phyloP scores from a whole-genome alignment of 2,113 vertebrate species.

The Channa maculata region DNA sequence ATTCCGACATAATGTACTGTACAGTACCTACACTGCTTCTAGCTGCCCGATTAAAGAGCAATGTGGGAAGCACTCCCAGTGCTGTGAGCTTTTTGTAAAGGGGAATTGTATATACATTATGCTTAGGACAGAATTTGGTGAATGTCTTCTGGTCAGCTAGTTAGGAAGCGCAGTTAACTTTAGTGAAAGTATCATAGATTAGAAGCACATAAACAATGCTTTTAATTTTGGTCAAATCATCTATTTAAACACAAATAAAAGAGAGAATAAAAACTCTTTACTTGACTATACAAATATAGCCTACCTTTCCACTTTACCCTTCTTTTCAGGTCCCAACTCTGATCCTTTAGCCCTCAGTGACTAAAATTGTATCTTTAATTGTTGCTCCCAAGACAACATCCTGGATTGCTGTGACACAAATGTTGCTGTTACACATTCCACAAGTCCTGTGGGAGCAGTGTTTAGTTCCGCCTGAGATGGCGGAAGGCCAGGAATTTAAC shows the following conservation, averaged over 20 bases:
- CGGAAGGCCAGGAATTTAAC: slow-evolving; percentile 57
- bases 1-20: slow-evolving; percentile 33
- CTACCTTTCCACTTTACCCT: slow-evolving; percentile 3
- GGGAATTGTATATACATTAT: slow-evolving; percentile 31
- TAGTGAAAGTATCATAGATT: background rate
- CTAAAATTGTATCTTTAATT: slow-evolving; percentile 44
- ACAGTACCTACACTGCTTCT: slow-evolving; percentile 27
- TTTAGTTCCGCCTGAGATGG: slow-evolving; percentile 64
- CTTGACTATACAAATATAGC: slow-evolving; percentile 38
- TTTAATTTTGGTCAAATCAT: slow-evolving; percentile 53
- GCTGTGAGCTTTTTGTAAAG: slow-evolving; percentile 48
- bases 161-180: slow-evolving; percentile 7
- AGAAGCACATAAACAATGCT: slow-evolving; percentile 24
- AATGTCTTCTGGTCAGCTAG: slow-evolving; percentile 37
- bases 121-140: slow-evolving; percentile 34
- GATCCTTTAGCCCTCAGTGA: background rate
- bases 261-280: slow-evolving; percentile 53
- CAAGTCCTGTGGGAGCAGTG: slow-evolving; percentile 52
- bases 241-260: slow-evolving; percentile 35
- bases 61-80: slow-evolving; percentile 38
- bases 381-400: slow-evolving; percentile 27
- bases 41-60: slow-evolving; percentile 41
- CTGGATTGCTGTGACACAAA: slow-evolving; percentile 39
- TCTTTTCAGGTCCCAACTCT: background rate
- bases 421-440: slow-evolving; percentile 63